Percentiles rank a stretch among this genome's conserved stretches.
These are phyloP conservation scores for Ectobius pallidus DNA, from an alignment of 2,888 invertebrate genomes.

Conservation along the genomic window DNA sequence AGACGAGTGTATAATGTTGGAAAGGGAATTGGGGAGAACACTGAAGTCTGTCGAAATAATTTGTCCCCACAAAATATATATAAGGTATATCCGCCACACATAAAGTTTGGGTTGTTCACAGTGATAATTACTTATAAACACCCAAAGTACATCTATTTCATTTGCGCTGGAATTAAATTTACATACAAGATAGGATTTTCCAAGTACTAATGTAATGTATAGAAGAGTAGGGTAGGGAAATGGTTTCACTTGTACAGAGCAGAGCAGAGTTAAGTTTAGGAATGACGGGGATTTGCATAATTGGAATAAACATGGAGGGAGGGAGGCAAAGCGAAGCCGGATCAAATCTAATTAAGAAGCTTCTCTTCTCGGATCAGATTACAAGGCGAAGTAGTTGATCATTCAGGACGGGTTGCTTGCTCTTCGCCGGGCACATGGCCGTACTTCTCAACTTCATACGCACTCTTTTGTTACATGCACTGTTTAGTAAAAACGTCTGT, in stretches of 20 bases:
- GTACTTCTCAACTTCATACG: too few relatives aligned
- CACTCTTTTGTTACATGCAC: background rate
- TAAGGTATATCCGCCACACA: constrained; percentile 14
- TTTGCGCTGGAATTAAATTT: constrained; percentile 50
- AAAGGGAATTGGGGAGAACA: background rate
- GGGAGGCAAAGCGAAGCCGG: constrained; percentile 51
- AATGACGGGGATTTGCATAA: constrained; percentile 43
- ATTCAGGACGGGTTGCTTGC: constrained; percentile 2
- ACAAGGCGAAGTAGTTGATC: constrained; percentile 23
- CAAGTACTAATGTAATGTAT: constrained; percentile 32
- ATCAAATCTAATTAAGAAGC: constrained; percentile 51
- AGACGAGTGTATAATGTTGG: too few relatives aligned
- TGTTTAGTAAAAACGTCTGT: background rate
- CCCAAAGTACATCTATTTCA: constrained; percentile 40
- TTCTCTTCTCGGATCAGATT: constrained; percentile 29
- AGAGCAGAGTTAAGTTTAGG: constrained; percentile 38
- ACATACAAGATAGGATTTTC: constrained; percentile 51
- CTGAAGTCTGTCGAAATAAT: constrained; percentile 25
- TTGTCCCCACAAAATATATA: constrained; percentile 21
- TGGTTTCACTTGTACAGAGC: constrained; percentile 37
- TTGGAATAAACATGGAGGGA: constrained; percentile 53
- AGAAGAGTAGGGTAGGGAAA: constrained; percentile 27
- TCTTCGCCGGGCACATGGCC: constrained; percentile 1
- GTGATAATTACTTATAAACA: constrained; percentile 42
- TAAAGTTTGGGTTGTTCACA: constrained; percentile 5